Conservation (phyloP, 2,113 vertebrate genomes). For the Variabilichromis moorii region DNA sequence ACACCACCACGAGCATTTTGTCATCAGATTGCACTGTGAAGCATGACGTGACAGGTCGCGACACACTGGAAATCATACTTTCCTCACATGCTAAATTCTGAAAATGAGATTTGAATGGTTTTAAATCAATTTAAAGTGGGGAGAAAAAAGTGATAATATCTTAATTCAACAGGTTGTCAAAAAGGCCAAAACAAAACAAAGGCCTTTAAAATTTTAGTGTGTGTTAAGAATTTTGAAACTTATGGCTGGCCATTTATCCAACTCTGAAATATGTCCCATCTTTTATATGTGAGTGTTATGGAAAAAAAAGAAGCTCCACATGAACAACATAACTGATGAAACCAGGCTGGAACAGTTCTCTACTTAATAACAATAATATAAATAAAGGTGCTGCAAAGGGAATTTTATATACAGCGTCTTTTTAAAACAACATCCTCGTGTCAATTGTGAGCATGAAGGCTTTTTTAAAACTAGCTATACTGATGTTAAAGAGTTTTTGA, state of each 20-base stretch:
- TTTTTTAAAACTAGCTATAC: not conserved
- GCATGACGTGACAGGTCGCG: not conserved
- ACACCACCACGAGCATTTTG: not conserved
- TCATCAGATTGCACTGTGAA: not conserved
- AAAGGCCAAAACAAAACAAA: not conserved
- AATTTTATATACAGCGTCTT: not conserved
- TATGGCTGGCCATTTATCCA: not conserved
- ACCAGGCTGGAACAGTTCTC: not conserved
- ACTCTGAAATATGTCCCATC: not conserved
- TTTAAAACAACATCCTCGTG: not conserved
- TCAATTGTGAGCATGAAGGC: not conserved
- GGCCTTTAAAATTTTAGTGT: not conserved
- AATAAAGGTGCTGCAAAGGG: not conserved
- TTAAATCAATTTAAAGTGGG: not conserved
- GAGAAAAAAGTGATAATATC: not conserved
- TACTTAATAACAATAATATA: not conserved
- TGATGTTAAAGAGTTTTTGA: not conserved
- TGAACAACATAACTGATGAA: not conserved
- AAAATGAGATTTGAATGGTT: not conserved
- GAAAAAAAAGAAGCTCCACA: rapidly evolving
- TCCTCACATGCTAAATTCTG: not conserved
- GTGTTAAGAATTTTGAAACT: not conserved
- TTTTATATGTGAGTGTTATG: not conserved
- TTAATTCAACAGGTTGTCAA: not conserved
- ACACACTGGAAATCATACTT: not conserved